Percentiles rank a stretch among this genome's conserved stretches.
These are phyloP conservation scores for Amiota communis DNA, from an alignment of 2,888 invertebrate genomes.

Conservation along the genomic window DNA sequence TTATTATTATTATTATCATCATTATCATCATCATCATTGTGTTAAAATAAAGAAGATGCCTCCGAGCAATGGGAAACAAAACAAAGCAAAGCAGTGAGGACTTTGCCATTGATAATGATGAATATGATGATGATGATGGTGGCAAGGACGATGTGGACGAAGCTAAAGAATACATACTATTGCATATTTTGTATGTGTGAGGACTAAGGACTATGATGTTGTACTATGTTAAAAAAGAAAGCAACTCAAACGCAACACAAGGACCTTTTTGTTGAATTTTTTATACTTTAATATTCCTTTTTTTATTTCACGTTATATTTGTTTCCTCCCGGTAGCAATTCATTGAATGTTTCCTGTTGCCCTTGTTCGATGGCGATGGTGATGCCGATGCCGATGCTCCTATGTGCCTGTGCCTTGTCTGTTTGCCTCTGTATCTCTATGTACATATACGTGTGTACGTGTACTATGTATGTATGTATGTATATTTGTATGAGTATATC, in stretches of 20 bases:
- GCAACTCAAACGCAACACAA: not conserved
- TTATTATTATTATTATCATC: not conserved
- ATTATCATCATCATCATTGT: not conserved
- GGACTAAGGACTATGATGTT: conserved; percentile 7
- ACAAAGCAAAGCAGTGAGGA: not conserved
- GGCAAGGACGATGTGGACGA: not conserved
- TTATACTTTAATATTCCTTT: too few relatives aligned
- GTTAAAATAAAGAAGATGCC: conserved; percentile 10
- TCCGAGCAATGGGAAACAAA: too few relatives aligned
- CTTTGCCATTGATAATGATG: not conserved
- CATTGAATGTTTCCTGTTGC: not conserved
- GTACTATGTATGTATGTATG: too few relatives aligned
- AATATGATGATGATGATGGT: not conserved
- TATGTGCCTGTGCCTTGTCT: too few relatives aligned
- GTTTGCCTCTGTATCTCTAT: too few relatives aligned
- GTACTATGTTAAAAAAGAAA: not conserved
- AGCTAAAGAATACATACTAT: not conserved
- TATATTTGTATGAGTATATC: not conserved
- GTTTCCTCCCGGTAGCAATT: not conserved
- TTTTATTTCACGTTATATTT: not conserved
- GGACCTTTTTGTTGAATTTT: not conserved
- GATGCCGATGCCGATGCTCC: too few relatives aligned
- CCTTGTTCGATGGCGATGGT: too few relatives aligned
- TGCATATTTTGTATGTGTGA: conserved; percentile 9
- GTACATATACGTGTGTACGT: too few relatives aligned